Evolutionary conservation across 2,113 vertebrate species (phyloP).

Genomic region (Potamarius usumacintae): DNA sequence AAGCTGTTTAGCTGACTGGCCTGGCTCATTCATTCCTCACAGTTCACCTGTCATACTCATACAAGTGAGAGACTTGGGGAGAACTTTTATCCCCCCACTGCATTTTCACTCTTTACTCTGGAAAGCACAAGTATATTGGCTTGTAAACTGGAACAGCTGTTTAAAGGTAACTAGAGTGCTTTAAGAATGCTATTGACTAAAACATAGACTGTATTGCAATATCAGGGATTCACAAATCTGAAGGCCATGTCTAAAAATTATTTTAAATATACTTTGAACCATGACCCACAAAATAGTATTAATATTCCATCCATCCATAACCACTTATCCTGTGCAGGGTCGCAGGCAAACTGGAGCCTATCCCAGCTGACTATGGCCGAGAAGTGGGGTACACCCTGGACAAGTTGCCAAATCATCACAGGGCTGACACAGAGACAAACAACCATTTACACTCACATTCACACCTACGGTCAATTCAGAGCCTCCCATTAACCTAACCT

Average conservation of each 20-base stretch:
- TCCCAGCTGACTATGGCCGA: too few relatives aligned
- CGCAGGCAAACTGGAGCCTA: too few relatives aligned
- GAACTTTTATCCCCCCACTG: neutral
- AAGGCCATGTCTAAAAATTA: neutral
- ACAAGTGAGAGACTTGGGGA: neutral
- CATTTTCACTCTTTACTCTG: slow-evolving; percentile 3
- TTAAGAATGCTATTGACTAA: neutral
- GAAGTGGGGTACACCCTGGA: too few relatives aligned
- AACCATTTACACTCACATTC: too few relatives aligned
- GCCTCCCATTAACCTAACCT: too few relatives aligned
- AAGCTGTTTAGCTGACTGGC: slow-evolving; percentile 24
- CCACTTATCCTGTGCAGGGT: too few relatives aligned
- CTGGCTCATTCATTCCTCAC: slow-evolving; percentile 2
- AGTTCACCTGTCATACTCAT: slow-evolving; percentile 28
- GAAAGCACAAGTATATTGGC: slow-evolving; percentile 3
- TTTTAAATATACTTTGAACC: neutral
- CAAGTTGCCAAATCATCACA: too few relatives aligned
- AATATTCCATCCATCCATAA: neutral
- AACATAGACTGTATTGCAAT: neutral
- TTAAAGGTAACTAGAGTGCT: neutral
- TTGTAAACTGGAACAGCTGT: slow-evolving; percentile 18
- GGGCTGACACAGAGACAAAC: too few relatives aligned
- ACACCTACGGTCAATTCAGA: too few relatives aligned
- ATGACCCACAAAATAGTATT: neutral
- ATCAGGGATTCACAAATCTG: neutral